Evolutionary conservation across 2,797 vertebrate genomes (phyloP), one percentile per base, ranked within the genome.

Genomic region (Gadopsis bispinosus): DNA sequence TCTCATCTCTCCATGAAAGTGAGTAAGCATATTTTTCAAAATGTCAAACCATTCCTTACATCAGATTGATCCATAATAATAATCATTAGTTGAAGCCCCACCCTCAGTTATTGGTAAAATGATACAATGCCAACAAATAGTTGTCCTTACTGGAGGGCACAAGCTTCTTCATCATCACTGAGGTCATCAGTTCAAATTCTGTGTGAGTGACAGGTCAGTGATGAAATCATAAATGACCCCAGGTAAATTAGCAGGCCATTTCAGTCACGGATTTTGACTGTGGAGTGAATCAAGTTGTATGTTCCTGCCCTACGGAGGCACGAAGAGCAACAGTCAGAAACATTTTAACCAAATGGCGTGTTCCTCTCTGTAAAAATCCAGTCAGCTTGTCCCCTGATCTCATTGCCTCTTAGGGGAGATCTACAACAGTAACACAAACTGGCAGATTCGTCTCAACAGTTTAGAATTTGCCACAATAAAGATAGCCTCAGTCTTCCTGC

Each of bases 391-490:
- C 65, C 74, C 81, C 89, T 71, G 64, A 60, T 62, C 73, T 83
- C 45, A 19, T 77, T 86, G 84, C 84, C 90, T 90, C 87, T 72
- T 69, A 51, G 82, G 80, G 71, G 53, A 84, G 71, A 85, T 82
- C 77, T 86, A 66, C 73, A 81, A 84, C 75, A 56, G 76, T 89
- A 90, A 93, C 83, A 73, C 80, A 86, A 90, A 75, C 77, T 91
- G 92, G 92, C 91, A 93, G 79, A 81, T 80, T 88, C 89, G 90
- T 93, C 92, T 92, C 80, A 89, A 91, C 86, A 83, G 86, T 92
- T 93, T 88, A 89, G 73, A 88, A 75, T 84, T 88, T 82, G 84
- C 86, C 77, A 89, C 87, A 90, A 87, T 86, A 89, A 87, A 60
- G 50, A 73, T 64, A 80, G 77, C 75, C 67, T 81, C 65, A 51